phyloP scores from a whole-genome alignment of 2,797 vertebrate genomes.

The Gastrophryne carolinensis region DNA sequence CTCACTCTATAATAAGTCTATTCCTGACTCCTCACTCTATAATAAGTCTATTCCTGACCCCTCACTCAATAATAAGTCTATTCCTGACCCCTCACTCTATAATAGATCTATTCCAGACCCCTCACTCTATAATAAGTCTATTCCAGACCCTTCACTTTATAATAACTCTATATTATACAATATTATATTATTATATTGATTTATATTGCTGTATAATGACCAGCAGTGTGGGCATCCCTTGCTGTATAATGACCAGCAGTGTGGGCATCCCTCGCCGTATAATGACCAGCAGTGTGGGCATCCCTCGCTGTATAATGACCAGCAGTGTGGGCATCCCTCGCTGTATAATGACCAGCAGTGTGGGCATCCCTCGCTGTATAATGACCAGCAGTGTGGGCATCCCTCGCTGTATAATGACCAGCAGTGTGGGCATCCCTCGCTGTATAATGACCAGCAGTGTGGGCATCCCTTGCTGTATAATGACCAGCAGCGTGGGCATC shows the following conservation, averaged over 20 bases:
- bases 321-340: background rate
- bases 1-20: no score
- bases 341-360: no score
- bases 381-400: background rate
- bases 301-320: background rate
- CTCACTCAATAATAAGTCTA: background rate
- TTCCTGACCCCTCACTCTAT: background rate
- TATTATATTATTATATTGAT: no score
- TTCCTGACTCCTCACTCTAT: background rate
- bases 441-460: background rate
- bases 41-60: background rate
- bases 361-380: background rate
- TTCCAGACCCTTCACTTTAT: background rate
- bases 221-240: background rate
- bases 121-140: constrained; percentile 8
- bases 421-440: background rate
- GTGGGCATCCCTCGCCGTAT: background rate
- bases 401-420: background rate
- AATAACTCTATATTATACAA: background rate
- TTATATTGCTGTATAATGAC: no score
- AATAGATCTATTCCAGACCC: background rate
- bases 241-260: background rate
- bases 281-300: background rate
- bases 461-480: background rate
- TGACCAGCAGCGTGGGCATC: background rate